Conservation (phyloP, 1,140 invertebrate species). For the Diorhabda carinulata region DNA sequence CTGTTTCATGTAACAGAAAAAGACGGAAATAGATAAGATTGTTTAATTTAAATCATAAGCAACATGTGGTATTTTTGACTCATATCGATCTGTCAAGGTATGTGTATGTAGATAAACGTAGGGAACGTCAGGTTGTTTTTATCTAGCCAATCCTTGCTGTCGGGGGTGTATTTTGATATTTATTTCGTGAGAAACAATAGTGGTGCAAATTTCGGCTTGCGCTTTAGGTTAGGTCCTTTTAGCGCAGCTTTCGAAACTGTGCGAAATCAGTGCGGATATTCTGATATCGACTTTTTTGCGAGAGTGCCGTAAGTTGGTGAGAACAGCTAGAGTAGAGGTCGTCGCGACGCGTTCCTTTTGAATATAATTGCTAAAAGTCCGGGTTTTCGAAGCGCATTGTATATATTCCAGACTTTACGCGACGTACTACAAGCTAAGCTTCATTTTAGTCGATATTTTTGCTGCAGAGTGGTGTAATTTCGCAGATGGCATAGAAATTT, state of each 20-base stretch:
- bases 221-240: slow-evolving; percentile 30
- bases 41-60: slow-evolving; percentile 28
- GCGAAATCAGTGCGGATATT: slow-evolving; percentile 30
- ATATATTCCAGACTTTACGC: slow-evolving; percentile 23
- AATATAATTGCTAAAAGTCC: slow-evolving; percentile 33
- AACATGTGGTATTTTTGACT: slow-evolving; percentile 39
- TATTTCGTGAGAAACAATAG: slow-evolving; percentile 10
- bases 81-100: slow-evolving; percentile 39
- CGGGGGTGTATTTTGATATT: slow-evolving; percentile 11
- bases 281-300: slow-evolving; percentile 32
- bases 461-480: slow-evolving; percentile 27
- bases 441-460: slow-evolving; percentile 30
- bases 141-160: slow-evolving; percentile 8
- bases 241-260: slow-evolving; percentile 37
- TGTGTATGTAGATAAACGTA: slow-evolving; percentile 18
- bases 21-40: slow-evolving; percentile 9
- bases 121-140: slow-evolving; percentile 22
- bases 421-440: slow-evolving; percentile 16
- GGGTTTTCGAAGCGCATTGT: slow-evolving; percentile 36
- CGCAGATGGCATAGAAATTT: background rate
- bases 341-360: slow-evolving; percentile 18
- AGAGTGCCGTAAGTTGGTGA: slow-evolving; percentile 31
- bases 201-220: slow-evolving; percentile 31
- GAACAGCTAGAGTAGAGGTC: slow-evolving; percentile 26
- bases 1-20: background rate